Base-by-base conservation (phyloP, 2,113 vertebrate species). In the Calyptomena viridis region DNA sequence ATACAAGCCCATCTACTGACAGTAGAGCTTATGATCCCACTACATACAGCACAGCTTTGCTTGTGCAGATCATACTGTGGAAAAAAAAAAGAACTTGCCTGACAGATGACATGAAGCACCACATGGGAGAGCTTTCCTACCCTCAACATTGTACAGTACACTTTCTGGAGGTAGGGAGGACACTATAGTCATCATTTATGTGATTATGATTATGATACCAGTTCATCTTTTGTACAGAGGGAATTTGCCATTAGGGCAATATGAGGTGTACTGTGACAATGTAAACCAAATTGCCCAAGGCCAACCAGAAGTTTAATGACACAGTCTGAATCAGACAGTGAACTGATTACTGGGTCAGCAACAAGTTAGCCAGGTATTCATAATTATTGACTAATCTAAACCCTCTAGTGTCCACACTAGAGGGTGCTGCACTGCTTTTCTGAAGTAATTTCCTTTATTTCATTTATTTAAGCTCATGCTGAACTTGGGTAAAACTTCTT, bases 341-440 rank as follows among this genome's bases (percentile, higher is more conserved):
- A 50, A 15, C 23, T 71, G 8, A 46, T 35, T 71, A 35, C 12
- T 11, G 21, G 35, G 30, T 81, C 84, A 84, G 20, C 35, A 78
- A 24, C 14, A 31, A 8, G 16, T 49, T 58, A 69, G 60, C 69
- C 16, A 35, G 7, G 14, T 67, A 52, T 46, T 78, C 60, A n/a
- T 58, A 47, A 22, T 11, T 47, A 50, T 59, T 89, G 49, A 31
- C 62, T 60, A 33, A 83, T 22, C 30, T 31, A 84, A 74, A 60
- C 31, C 44, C 17, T 46, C 17, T 46, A 46, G 11, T 46, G 19
- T 67, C 42, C 79, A 86, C 84, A 3, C 93, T 94, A 94, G 95
- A 91, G 95, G 95, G 95, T 93, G 94, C 94, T 93, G 67, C 78
- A 76, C 71, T 73, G 74, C 92, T 94, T 94, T 89, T 60, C 40